Evolutionary conservation across 35 echinoderm and acorn worm genomes (phyloP).

Genomic region (Nesometra sesokonis): DNA sequence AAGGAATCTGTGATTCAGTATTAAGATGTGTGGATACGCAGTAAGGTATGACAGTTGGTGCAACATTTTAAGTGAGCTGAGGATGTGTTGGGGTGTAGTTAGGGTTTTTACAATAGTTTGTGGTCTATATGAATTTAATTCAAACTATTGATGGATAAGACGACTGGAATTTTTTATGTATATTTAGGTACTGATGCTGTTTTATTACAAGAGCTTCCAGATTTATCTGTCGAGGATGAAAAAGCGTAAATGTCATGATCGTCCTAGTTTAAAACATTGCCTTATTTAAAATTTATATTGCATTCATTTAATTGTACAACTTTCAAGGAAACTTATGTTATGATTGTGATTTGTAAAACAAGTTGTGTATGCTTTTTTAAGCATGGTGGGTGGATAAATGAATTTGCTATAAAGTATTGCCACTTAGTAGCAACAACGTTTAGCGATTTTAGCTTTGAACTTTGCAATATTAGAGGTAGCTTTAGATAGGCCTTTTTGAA

Average conservation of each 20-base stretch:
- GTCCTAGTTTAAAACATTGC: neutral
- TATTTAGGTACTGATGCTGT: neutral
- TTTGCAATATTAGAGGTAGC: neutral
- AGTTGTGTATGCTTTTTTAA: neutral
- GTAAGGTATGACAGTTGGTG: too few species aligned
- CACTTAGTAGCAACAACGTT: too few species aligned
- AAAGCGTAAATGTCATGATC: neutral
- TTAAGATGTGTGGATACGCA: too few species aligned
- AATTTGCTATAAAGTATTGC: neutral
- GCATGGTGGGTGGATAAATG: neutral
- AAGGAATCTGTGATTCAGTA: too few species aligned
- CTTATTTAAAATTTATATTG: neutral
- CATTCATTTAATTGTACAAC: neutral
- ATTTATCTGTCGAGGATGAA: neutral
- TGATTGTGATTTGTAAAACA: neutral
- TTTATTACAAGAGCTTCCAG: neutral
- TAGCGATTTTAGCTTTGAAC: neutral
- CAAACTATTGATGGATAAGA: neutral
- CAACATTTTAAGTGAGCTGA: neutral
- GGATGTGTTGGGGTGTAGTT: neutral
- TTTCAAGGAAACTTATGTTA: neutral
- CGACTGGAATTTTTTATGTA: neutral
- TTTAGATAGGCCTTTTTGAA: neutral
- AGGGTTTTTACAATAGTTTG: neutral
- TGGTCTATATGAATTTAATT: neutral